phyloP scores from a whole-genome alignment of 2,888 invertebrate genomes.

The Epirrhoe alternata region DNA sequence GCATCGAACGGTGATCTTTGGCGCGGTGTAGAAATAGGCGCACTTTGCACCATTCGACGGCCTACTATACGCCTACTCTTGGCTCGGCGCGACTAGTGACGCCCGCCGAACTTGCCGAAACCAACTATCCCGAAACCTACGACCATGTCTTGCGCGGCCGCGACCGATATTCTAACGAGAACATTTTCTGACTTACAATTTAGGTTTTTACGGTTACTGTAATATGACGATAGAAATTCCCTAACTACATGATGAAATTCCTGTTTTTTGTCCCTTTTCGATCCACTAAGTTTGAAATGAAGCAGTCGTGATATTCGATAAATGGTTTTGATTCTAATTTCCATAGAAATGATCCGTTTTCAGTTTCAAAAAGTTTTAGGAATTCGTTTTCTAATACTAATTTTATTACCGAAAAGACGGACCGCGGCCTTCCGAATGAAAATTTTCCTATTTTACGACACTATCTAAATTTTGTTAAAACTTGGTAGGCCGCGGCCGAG shows the following conservation, averaged over 20 bases:
- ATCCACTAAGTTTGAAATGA: conserved; percentile 8
- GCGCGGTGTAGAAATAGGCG: conserved; percentile 33
- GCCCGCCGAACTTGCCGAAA: conserved; percentile 50
- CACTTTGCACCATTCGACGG: conserved; percentile 57
- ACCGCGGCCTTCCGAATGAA: conserved; percentile 37
- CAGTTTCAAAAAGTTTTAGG: conserved; percentile 74
- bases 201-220: conserved; percentile 1
- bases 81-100: conserved; percentile 45
- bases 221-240: conserved; percentile 3
- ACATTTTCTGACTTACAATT: neutral
- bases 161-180: conserved; percentile 62
- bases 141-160: conserved; percentile 54
- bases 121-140: no score
- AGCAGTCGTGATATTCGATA: conserved; percentile 5
- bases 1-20: conserved; percentile 59
- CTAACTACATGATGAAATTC: neutral
- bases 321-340: conserved; percentile 23
- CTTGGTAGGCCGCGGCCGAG: conserved; percentile 40
- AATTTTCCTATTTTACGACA: conserved; percentile 43
- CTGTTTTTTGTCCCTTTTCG: conserved; percentile 1
- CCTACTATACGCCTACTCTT: conserved; percentile 57
- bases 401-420: conserved; percentile 49
- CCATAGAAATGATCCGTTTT: conserved; percentile 74
- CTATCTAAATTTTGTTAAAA: conserved; percentile 42
- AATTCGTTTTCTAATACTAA: conserved; percentile 75